phyloP scores from a whole-genome alignment of 2,888 invertebrate species.

The Anarsia innoxiella region DNA sequence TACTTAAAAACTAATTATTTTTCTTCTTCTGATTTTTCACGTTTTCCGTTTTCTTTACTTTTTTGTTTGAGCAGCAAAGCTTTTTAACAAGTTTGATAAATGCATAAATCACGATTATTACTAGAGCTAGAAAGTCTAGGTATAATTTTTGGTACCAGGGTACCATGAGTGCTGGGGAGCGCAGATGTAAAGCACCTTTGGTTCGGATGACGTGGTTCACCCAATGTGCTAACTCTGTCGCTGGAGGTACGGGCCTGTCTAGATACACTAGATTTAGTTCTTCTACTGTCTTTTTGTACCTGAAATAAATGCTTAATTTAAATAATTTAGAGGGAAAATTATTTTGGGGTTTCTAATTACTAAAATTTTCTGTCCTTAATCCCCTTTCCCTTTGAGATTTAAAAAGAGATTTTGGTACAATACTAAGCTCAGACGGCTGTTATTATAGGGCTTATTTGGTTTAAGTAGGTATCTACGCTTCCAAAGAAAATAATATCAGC shows the following conservation, averaged over 20 bases:
- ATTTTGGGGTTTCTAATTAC: too few species aligned
- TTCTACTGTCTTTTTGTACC: constrained; percentile 27
- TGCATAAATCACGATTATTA: neutral
- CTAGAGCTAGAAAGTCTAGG: constrained; percentile 25
- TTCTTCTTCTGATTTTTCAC: neutral
- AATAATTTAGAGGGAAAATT: too few species aligned
- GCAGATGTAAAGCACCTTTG: constrained; percentile 66
- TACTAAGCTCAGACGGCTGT: too few species aligned
- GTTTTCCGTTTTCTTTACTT: neutral
- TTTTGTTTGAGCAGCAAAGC: constrained; percentile 3
- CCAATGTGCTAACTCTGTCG: constrained; percentile 79
- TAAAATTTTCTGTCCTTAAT: too few species aligned
- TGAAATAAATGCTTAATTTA: constrained; percentile 20
- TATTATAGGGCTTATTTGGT: too few species aligned
- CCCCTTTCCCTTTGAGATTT: too few species aligned
- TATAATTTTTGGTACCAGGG: constrained; percentile 43
- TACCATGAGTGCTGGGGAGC: constrained; percentile 31
- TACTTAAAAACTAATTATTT: neutral
- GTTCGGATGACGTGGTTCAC: constrained; percentile 77
- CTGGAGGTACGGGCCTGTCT: constrained; percentile 65
- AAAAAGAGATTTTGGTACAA: too few species aligned
- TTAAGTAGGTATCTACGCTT: too few species aligned
- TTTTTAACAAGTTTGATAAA: neutral
- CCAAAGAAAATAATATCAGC: too few species aligned
- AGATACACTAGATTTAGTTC: constrained; percentile 33